Evolutionary conservation across 2,113 vertebrate genomes (phyloP).

Genomic region (Chionis minor): DNA sequence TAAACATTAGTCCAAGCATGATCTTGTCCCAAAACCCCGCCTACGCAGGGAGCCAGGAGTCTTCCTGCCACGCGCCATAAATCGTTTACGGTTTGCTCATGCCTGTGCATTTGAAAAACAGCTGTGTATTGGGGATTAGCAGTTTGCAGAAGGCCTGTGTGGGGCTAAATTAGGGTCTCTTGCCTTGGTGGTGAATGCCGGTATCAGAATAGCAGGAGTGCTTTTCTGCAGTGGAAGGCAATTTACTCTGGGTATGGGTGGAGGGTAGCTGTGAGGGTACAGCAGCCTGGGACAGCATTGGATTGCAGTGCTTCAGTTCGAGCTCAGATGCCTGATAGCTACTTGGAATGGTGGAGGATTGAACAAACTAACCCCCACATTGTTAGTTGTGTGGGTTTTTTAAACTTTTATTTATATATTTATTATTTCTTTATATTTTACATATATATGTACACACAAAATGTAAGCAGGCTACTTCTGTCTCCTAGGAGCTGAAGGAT

Average conservation of each 20-base stretch:
- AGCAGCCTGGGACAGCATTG: not conserved
- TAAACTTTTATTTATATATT: not conserved
- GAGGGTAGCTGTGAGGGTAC: not conserved
- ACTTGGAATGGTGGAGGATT: not conserved
- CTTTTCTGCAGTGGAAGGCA: constrained; percentile 21
- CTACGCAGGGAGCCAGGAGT: constrained; percentile 66
- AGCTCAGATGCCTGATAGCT: not conserved
- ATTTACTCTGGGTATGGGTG: not conserved
- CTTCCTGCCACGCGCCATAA: constrained; percentile 79
- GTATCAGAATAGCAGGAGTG: not conserved
- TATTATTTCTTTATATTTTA: not conserved
- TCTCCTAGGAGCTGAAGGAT: not conserved
- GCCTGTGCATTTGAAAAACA: constrained; percentile 55
- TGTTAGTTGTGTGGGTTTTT: not conserved
- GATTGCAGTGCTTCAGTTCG: not conserved
- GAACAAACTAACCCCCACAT: not conserved
- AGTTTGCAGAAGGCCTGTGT: constrained; percentile 66
- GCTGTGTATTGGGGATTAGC: constrained; percentile 70
- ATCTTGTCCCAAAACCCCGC: constrained; percentile 70
- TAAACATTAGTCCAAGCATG: constrained; percentile 72
- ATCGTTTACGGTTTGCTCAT: constrained; percentile 76
- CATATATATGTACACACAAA: not conserved
- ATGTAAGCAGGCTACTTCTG: not conserved
- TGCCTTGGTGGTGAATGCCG: constrained; percentile 17
- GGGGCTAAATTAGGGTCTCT: constrained; percentile 61